Base-by-base conservation (phyloP, 2,113 vertebrate species). In the Sula dactylatra region DNA sequence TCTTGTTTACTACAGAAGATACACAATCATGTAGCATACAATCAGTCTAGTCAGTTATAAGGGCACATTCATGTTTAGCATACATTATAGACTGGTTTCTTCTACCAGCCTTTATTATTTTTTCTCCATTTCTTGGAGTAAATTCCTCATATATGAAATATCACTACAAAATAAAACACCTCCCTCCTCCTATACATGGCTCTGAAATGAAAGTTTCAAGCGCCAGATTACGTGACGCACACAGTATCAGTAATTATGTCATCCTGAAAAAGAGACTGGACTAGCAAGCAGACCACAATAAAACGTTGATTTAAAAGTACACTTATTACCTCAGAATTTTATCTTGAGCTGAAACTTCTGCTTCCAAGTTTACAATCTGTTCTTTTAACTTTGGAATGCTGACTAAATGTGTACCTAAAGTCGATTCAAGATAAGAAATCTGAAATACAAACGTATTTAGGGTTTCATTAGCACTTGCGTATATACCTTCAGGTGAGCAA, bases 321-420 rank as follows among this genome's bases (percentile, higher is more conserved):
- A 31, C 31, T 90, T 92, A 36, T 31, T 98, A 99, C 99, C 98
- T 99, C 55, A 99, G 97, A 93, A 98, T 98, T 98, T 98, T 98
- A 95, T 98, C 98, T 96, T 98, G 98, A 96, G 98, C 96, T 95
- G 98, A 98, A 98, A 99, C 96, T 95, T 99, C 98, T 64, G 98
- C 98, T 98, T 99, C 98, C 94, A 99, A 98, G 82, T 97, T 98
- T 93, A 96, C 93, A 86, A 99, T 98, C 59, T 98, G 98, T 87
- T 99, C 98, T 90, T 98, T 99, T 98, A 99, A 90, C 88, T 98
- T 87, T 0, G 98, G 97, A 79, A 98, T 95, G 86, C 64, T 99
- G 89, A 97, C 97, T 88, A 97, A 97, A 70, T 88, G 97, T 38
- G 98, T 93, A 40, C 84, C 97, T 54, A 98, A 79, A 91, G 93